A percentile compares a stretch with the other conserved stretches of the same genome.
Conservation (phyloP, 2,888 invertebrate genomes). For the Aspidiotus rigidus region DNA sequence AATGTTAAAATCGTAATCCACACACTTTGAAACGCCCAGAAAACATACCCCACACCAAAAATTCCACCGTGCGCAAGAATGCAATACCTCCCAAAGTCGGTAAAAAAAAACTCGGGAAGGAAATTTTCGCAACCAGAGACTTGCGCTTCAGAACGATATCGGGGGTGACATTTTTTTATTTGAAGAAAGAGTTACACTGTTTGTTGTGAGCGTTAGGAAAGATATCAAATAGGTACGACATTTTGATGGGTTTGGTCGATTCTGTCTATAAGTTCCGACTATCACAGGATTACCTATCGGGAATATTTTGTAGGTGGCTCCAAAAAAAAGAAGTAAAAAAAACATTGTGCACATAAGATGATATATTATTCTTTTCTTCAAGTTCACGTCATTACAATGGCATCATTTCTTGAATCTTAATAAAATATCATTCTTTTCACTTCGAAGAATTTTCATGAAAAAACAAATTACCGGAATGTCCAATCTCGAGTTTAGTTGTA, state of each 20-base stretch:
- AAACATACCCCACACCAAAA: too few relatives aligned
- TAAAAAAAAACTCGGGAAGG: neutral
- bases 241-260: neutral
- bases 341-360: too few relatives aligned
- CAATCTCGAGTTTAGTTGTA: too few relatives aligned
- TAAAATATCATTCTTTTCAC: too few relatives aligned
- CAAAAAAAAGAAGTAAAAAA: neutral
- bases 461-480: too few relatives aligned
- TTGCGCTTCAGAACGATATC: neutral
- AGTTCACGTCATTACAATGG: too few relatives aligned
- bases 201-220: neutral
- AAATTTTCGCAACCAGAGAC: neutral
- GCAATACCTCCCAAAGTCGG: too few relatives aligned
- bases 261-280: neutral
- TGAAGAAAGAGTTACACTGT: neutral
- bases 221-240: neutral
- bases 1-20: neutral
- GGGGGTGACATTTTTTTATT: neutral
- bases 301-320: neutral
- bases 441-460: too few relatives aligned
- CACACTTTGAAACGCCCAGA: too few relatives aligned
- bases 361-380: too few relatives aligned
- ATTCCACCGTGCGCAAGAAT: too few relatives aligned
- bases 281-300: constrained; percentile 1
- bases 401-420: too few relatives aligned